Evolutionary conservation across 2,797 vertebrate species (phyloP), one percentile per base, ranked within the genome.

Genomic region (Eulemur rubriventer): DNA sequence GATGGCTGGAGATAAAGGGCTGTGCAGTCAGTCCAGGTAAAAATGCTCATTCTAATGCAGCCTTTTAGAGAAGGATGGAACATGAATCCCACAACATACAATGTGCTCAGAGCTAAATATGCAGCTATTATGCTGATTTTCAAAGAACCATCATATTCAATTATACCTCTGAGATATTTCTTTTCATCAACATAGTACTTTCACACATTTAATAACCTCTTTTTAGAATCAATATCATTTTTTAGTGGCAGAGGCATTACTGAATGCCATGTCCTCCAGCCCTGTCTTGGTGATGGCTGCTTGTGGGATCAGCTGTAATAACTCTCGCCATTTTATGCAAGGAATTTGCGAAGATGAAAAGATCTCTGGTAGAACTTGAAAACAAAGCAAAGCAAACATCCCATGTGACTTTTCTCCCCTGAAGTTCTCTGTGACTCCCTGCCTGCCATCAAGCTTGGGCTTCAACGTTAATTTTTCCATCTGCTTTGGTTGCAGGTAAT

Each of bases 401-500:
- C 65, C 52, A 3, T 16, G 24, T 92, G 80, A 61, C 76, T 81
- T 41, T 90, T 72, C 38, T 94, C 67, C 50, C 43, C 33, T 59
- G 28, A 83, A 41, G 26, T 85, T 91, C 86, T 90, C 93, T 3
- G 14, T 38, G 93, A 85, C 89, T 97, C 86, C 69, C 38, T 33
- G 91, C 93, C 89, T 96, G 81, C 91, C 90, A 65, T 97, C 80
- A 86, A 18, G 89, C 89, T 91, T 95, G 67, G 96, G 87, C 89
- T 94, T 83, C 84, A 33, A 93, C 87, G 95, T 94, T 95, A 92
- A 85, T 96, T 97, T 96, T 96, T 93, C 97, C 96, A 94, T 97
- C 97, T 97, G 97, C 95, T 96, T 96, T 97, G 96, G 96, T 91
- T 97, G 91, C 96, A 97, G 97, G 97, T 98, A 95, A 97, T 98